These are phyloP conservation scores for Machimus rusticus DNA, from an alignment of 2,888 invertebrate species.

Conservation along the genomic window DNA sequence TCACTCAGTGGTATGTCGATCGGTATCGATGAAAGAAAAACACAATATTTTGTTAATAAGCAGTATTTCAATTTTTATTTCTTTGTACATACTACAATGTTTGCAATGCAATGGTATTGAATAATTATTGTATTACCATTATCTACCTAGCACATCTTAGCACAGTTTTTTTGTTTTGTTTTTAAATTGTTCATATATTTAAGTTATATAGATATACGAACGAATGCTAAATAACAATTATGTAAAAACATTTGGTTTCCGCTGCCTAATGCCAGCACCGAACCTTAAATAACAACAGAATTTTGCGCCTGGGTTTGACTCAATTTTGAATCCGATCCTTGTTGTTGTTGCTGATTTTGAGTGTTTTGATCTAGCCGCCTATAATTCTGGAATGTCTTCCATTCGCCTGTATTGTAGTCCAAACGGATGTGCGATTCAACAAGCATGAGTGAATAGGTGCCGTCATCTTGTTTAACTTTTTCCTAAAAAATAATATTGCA, in stretches of 20 bases:
- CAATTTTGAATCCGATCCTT: conserved; percentile 46
- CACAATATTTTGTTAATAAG: neutral
- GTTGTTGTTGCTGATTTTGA: conserved; percentile 52
- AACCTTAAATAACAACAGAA: conserved; percentile 56
- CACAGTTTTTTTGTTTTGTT: neutral
- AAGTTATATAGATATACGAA: neutral
- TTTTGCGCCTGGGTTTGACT: conserved; percentile 53
- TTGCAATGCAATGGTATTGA: conserved; percentile 2
- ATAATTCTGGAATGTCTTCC: conserved; percentile 94
- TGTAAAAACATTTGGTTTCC: neutral
- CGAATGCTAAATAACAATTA: conserved; percentile 17
- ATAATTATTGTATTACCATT: conserved; percentile 15
- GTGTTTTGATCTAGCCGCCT: conserved; percentile 71
- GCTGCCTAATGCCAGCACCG: neutral
- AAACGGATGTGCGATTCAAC: conserved; percentile 95
- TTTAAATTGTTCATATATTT: neutral
- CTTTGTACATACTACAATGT: conserved; percentile 22
- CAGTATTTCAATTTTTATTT: conserved; percentile 23
- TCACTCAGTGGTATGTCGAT: neutral
- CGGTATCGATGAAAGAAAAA: neutral
- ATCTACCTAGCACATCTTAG: conserved; percentile 19
- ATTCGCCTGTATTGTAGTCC: conserved; percentile 98
- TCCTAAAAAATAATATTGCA: conserved; percentile 65
- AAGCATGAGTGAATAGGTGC: conserved; percentile 69
- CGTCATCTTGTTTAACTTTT: conserved; percentile 85